Conservation (phyloP, 2,113 vertebrate genomes). For the Apteryx owenii region DNA sequence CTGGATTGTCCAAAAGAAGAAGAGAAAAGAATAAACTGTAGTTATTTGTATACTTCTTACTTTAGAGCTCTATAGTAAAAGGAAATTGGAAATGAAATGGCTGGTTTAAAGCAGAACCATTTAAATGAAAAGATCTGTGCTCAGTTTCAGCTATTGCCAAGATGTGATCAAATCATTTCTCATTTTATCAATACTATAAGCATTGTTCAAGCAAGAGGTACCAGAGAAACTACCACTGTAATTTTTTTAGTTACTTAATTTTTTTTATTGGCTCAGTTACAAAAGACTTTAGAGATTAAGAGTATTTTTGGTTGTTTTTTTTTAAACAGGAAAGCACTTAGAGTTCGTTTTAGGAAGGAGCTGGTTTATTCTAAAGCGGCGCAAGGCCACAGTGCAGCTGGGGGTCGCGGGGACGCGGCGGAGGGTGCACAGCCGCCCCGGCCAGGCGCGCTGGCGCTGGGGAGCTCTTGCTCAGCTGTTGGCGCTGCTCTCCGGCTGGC, state of each 20-base stretch:
- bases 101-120: not conserved
- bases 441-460: not conserved
- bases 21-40: not conserved
- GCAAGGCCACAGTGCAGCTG: not conserved
- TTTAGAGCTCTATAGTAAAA: not conserved
- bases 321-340: not conserved
- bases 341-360: not conserved
- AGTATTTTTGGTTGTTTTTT: not conserved
- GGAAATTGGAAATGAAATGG: not conserved
- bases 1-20: not conserved
- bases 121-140: not conserved
- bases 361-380: not conserved
- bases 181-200: not conserved
- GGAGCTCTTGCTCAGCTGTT: not conserved
- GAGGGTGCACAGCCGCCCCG: fast-evolving
- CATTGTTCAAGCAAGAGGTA: not conserved
- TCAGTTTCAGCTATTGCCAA: not conserved
- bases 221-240: not conserved
- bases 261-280: not conserved
- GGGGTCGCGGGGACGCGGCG: not conserved
- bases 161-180: not conserved
- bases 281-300: not conserved
- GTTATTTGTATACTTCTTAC: not conserved
- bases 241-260: not conserved
- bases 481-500: not conserved